Percentiles rank a stretch among this genome's conserved stretches.
These are phyloP conservation scores for Neolamprologus fasciatus DNA, from an alignment of 2,113 vertebrate species.

Conservation along the genomic window DNA sequence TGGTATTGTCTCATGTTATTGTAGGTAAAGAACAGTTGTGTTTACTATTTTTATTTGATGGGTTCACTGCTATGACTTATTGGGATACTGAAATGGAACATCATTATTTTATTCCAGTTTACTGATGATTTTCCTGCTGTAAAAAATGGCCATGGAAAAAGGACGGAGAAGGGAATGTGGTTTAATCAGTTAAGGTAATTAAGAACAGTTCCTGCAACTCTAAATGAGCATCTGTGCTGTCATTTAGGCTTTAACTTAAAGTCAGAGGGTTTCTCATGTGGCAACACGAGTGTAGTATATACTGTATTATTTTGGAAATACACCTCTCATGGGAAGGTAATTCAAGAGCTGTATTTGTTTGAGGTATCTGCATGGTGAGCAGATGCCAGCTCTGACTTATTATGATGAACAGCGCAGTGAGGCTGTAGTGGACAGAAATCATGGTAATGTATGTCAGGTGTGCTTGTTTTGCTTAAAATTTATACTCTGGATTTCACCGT, in stretches of 20 bases:
- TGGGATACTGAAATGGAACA: not conserved
- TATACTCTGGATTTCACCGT: not conserved
- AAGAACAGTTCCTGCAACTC: not conserved
- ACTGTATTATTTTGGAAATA: not conserved
- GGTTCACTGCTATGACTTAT: not conserved
- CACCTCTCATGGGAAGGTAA: not conserved
- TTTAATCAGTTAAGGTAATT: not conserved
- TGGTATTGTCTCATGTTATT: not conserved
- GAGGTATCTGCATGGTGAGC: not conserved
- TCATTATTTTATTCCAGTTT: not conserved
- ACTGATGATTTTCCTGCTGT: not conserved
- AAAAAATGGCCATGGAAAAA: not conserved
- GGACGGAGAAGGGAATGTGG: not conserved
- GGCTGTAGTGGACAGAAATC: not conserved
- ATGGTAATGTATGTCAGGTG: not conserved
- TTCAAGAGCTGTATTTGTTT: constrained; percentile 12
- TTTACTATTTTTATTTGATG: not conserved
- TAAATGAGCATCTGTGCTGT: not conserved
- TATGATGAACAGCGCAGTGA: not conserved
- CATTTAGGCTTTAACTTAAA: not conserved
- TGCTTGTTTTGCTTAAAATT: not conserved
- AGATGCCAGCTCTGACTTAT: not conserved
- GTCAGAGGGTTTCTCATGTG: not conserved
- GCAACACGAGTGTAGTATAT: not conserved
- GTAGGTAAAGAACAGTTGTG: not conserved